Base-by-base conservation (phyloP, 1,140 invertebrate genomes). In the Bombyx mori region DNA sequence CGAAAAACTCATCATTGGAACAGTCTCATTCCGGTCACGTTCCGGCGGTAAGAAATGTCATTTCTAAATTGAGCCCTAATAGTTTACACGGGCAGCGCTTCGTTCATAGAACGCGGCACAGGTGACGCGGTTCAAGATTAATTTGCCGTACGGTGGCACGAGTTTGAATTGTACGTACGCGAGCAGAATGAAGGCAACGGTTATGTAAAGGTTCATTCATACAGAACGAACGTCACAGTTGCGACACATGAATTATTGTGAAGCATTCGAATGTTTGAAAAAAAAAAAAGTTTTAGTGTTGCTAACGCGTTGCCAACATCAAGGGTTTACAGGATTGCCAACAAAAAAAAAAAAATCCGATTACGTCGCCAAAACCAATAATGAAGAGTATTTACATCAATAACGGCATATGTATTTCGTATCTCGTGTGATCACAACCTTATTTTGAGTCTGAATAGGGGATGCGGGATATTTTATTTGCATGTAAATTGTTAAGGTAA, bases 21-120 rank as follows among this genome's bases (percentile, higher is more conserved):
- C 12, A 52, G 54, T 58, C 60, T 51, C 62, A 74, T 74, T 63
- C 71, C 44, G 45, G 63, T 74, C 71, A 74, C 71, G 71, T 74
- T 65, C 63, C 8, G 60, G 47, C 54, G 54, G 57, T 60, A 57
- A 58, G 45, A 59, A 44, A 35, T 4, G 22, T 64, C 64, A 64
- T 42, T 59, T 51, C 51, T 62, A 60, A 49, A 1, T 8, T 57
- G 65, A 55, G n/a, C 60, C n/a, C 6, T 52, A 22, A 57, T 56
- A 58, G 53, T 59, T 62, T 57, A 51, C 10, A 51, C 22, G 18
- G 5, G 3, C 22, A 35, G 9, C 50, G 8, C 18, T 22, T 7
- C 18, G 10, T 9, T 26, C 50, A 51, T 51, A 26, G 8, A 35
- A 8, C 9, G 42, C 42, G 50, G 8, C 8, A 51, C 12, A 22